These are phyloP conservation scores for Crematogaster levior DNA, from an alignment of 2,888 invertebrate species.

Conservation along the genomic window DNA sequence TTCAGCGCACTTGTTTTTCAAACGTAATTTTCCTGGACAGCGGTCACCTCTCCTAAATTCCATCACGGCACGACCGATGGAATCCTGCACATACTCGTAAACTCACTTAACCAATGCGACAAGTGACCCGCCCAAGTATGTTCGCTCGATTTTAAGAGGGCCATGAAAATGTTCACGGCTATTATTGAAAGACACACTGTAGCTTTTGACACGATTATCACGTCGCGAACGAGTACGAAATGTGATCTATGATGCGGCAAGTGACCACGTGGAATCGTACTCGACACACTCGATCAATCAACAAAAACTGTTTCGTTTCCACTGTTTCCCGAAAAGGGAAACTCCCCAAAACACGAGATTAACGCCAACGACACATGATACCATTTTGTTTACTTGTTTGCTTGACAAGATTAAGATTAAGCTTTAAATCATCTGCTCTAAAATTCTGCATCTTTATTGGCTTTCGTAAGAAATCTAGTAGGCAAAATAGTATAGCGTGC, in stretches of 20 bases:
- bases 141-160: slow-evolving; percentile 66
- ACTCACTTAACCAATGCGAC: slow-evolving; percentile 28
- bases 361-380: no score
- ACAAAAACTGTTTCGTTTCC: slow-evolving; percentile 13
- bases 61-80: slow-evolving; percentile 44
- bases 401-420: no score
- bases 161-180: slow-evolving; percentile 63
- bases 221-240: neutral
- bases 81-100: slow-evolving; percentile 62
- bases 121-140: slow-evolving; percentile 51
- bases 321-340: slow-evolving; percentile 19
- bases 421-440: no score
- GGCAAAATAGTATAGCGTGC: no score
- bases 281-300: slow-evolving; percentile 27
- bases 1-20: slow-evolving; percentile 60
- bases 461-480: no score
- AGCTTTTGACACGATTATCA: slow-evolving; percentile 5
- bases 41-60: slow-evolving; percentile 49
- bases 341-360: slow-evolving; percentile 21
- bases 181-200: slow-evolving; percentile 5
- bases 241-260: slow-evolving; percentile 27
- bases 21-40: slow-evolving; percentile 63
- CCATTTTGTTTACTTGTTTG: no score
- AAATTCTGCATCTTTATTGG: no score
- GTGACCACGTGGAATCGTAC: slow-evolving; percentile 16